Base-by-base conservation (phyloP, 2,888 invertebrate species). In the Esperia sulphurella region DNA sequence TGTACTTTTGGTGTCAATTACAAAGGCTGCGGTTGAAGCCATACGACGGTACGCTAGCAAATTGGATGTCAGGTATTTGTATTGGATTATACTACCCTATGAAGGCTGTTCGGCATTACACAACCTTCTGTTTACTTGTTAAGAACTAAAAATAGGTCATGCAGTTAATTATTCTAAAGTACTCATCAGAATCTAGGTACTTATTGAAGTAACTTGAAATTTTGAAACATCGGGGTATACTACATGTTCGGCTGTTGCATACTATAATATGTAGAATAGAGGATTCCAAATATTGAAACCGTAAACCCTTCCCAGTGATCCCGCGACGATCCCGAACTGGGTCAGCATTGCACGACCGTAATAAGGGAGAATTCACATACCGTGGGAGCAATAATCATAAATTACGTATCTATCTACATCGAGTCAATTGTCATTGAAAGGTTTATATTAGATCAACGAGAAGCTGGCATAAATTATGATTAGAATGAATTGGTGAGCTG, bases 1-100 rank as follows among this genome's bases (percentile, higher is more conserved):
- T 75, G 73, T 74, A 75, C 77, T 79, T 75, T 79, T 72, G 82
- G 84, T 82, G 77, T 84, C 84, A 77, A 81, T 86, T 88, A 84
- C 80, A 66, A 68, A 65, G 65, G 69, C 69, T 82, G 86, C 71
- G 84, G 83, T 80, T 54, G 86, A 88, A 88, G 79, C 86, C 88
- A 59, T 70, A 78, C 82, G 78, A 77, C 60, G 57, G 61, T 71
- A 59, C 67, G 61, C 65, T 66, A 59, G 79, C 71, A 87, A 88
- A 89, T 88, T 88, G 88, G 88, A 89, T 87, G 71, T 61, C 69
- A 75, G 73, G 74, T 77, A 76, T 75, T 70, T 71, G 75, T 77
- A 79, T 75, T 75, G 77, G 86, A 83, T 86, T 79, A 88, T 67
- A 65, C 65, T 13, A 75, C 79, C 71, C 75, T 69, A 68, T 65